These are phyloP conservation scores for Apteryx owenii DNA, from an alignment of 2,113 vertebrate genomes.

Conservation along the genomic window DNA sequence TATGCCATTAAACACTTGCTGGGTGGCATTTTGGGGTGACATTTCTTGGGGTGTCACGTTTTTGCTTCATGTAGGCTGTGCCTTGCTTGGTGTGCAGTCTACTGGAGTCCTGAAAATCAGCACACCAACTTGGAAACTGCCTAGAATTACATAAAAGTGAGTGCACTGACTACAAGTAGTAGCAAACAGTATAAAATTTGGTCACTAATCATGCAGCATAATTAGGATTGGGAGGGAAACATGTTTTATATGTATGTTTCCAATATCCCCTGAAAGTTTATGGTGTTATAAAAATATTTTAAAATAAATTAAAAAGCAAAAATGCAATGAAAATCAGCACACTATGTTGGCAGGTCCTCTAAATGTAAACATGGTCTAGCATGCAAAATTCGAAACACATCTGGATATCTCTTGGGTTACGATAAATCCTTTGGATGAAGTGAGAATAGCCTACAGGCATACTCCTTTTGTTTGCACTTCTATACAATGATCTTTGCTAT, in stretches of 20 bases:
- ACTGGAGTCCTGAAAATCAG: not conserved
- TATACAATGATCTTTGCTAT: not conserved
- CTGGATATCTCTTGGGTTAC: not conserved
- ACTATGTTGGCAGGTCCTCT: not conserved
- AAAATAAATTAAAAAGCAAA: not conserved
- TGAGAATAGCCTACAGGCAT: not conserved
- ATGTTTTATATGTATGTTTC: not conserved
- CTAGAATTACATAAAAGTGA: not conserved
- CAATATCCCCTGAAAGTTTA: not conserved
- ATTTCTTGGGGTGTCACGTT: not conserved
- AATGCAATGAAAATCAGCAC: not conserved
- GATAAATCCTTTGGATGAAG: not conserved
- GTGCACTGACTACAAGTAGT: not conserved
- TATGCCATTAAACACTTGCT: not conserved
- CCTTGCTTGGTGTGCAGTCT: not conserved
- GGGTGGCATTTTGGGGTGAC: not conserved
- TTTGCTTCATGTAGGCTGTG: not conserved
- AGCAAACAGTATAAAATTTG: not conserved
- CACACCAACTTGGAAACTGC: not conserved
- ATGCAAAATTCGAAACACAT: not conserved
- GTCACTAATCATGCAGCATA: not conserved
- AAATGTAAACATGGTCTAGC: not conserved
- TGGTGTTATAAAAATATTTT: not conserved
- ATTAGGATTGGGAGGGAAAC: not conserved
- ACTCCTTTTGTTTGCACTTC: not conserved